These are phyloP conservation scores for Cetonia aurata DNA, from an alignment of 2,888 invertebrate species.

Conservation along the genomic window DNA sequence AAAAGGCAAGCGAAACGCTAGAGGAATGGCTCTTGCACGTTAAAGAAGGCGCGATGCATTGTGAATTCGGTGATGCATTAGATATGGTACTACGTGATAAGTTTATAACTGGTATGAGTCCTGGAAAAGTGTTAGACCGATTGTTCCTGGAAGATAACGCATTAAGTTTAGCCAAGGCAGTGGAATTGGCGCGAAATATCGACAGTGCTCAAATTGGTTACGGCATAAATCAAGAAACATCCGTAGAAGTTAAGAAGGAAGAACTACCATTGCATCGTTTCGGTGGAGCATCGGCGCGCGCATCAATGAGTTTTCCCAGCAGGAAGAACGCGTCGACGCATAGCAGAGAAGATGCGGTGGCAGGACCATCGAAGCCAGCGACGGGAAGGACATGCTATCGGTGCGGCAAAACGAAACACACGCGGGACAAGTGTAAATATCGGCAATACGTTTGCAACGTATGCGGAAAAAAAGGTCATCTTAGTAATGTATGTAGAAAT, in stretches of 20 bases:
- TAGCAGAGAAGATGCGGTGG: too few relatives aligned
- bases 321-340: too few relatives aligned
- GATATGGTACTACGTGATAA: slow-evolving; percentile 34
- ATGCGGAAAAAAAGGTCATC: slow-evolving; percentile 41
- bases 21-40: slow-evolving; percentile 45
- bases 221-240: too few relatives aligned
- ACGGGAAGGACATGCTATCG: slow-evolving; percentile 22
- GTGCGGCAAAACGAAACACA: slow-evolving; percentile 42
- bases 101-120: slow-evolving; percentile 42
- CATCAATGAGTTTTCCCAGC: too few relatives aligned
- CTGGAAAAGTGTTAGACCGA: slow-evolving; percentile 41
- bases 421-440: slow-evolving; percentile 16
- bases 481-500: slow-evolving; percentile 41
- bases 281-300: too few relatives aligned
- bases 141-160: slow-evolving; percentile 26
- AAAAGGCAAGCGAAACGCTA: too few relatives aligned
- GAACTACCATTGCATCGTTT: too few relatives aligned
- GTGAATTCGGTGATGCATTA: slow-evolving; percentile 44
- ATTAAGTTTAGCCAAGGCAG: slow-evolving; percentile 24
- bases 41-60: slow-evolving; percentile 45
- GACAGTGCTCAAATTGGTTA: too few relatives aligned
- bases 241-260: too few relatives aligned
- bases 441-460: slow-evolving; percentile 13
- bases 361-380: too few relatives aligned
- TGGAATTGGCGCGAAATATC: slow-evolving; percentile 38